Evolutionary conservation across 1,140 invertebrate genomes (phyloP).

Genomic region (Coelopa frigida): DNA sequence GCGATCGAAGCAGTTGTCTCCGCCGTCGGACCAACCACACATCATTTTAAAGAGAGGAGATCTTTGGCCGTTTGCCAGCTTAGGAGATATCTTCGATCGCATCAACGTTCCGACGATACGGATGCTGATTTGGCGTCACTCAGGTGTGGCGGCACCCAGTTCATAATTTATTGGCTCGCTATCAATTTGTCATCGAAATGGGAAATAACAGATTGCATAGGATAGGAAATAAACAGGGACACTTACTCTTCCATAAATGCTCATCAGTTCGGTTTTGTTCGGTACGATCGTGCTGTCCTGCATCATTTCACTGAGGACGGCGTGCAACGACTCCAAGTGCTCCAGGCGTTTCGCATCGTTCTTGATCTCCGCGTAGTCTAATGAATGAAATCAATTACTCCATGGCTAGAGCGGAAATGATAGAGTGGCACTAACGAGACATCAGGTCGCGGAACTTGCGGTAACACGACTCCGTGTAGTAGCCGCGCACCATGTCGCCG

Average conservation of each 20-base stretch:
- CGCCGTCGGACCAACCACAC: too few relatives aligned
- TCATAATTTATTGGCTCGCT: too few relatives aligned
- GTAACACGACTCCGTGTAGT: constrained; percentile 59
- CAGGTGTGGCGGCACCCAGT: too few relatives aligned
- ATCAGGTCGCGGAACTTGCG: constrained; percentile 75
- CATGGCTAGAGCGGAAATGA: not conserved
- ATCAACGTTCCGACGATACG: too few relatives aligned
- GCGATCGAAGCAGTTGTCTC: too few relatives aligned
- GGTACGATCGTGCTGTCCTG: constrained; percentile 54
- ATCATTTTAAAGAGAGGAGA: too few relatives aligned
- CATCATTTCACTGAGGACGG: constrained; percentile 61
- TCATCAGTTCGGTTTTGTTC: constrained; percentile 70
- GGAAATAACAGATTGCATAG: too few relatives aligned
- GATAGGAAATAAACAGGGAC: too few relatives aligned
- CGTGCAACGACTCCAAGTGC: constrained; percentile 62
- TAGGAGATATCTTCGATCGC: too few relatives aligned
- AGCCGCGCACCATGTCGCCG: constrained; percentile 56
- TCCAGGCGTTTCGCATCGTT: constrained; percentile 63
- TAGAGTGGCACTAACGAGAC: constrained; percentile 63
- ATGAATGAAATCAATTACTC: not conserved
- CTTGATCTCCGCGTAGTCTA: constrained; percentile 73
- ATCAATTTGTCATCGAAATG: too few relatives aligned
- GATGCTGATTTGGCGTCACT: too few relatives aligned
- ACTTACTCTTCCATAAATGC: constrained; percentile 69
- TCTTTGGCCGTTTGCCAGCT: too few relatives aligned